phyloP scores from a whole-genome alignment of 2,797 vertebrate genomes.

The Alca torda region DNA sequence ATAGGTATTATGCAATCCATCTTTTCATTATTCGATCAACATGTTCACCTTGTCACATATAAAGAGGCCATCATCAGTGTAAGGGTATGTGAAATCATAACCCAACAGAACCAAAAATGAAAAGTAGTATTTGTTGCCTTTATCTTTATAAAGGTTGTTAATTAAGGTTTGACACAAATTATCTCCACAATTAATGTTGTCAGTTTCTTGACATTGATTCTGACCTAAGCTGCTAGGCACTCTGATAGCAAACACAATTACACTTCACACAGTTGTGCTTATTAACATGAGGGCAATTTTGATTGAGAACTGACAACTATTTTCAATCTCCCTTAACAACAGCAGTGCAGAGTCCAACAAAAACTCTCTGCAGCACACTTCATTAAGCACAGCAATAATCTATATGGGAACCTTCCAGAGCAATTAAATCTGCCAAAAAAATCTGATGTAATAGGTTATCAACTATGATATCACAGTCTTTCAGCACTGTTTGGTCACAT shows the following conservation, averaged over 20 bases:
- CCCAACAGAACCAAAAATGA: neutral
- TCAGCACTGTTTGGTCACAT: constrained; percentile 33
- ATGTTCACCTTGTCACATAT: neutral
- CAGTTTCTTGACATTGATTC: constrained; percentile 27
- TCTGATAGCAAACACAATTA: constrained; percentile 50
- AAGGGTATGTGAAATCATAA: neutral
- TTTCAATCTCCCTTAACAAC: constrained; percentile 54
- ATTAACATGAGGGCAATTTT: constrained; percentile 53
- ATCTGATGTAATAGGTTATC: constrained; percentile 50
- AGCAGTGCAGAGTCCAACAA: constrained; percentile 34
- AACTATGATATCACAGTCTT: constrained; percentile 37
- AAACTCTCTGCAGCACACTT: constrained; percentile 39
- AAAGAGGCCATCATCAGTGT: neutral
- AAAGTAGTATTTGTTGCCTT: neutral
- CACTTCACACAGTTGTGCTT: neutral
- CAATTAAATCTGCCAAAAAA: constrained; percentile 48
- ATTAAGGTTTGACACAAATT: constrained; percentile 31
- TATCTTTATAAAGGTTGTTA: neutral
- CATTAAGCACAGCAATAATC: constrained; percentile 58
- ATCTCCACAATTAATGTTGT: constrained; percentile 10
- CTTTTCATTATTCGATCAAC: neutral
- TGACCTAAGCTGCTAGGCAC: constrained; percentile 24
- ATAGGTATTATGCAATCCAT: neutral
- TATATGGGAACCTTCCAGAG: constrained; percentile 35
- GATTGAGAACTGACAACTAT: constrained; percentile 52